Conservation (phyloP, 1,140 invertebrate genomes). For the Diabrotica virgifera region DNA sequence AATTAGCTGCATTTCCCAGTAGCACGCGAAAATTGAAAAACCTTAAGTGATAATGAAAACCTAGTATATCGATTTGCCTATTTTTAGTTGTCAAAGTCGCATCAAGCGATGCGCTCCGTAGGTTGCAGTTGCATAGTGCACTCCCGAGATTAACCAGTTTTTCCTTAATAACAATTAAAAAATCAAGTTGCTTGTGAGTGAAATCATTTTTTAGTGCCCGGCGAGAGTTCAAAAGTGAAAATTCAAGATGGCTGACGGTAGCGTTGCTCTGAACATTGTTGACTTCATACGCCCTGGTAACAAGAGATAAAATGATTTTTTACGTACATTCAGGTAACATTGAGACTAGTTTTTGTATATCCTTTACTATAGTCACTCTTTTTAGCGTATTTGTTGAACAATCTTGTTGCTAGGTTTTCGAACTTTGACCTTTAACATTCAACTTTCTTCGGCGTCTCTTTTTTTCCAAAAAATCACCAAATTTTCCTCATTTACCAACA, state of each 20-base stretch:
- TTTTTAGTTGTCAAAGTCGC: constrained; percentile 37
- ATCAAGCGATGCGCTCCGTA: constrained; percentile 11
- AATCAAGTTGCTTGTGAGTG: neutral
- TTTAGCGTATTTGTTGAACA: neutral
- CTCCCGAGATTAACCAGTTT: neutral
- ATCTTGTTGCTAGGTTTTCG: constrained; percentile 17
- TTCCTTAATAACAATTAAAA: neutral
- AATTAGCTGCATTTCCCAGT: constrained; percentile 11
- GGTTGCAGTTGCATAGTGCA: constrained; percentile 13
- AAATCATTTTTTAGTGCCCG: constrained; percentile 34
- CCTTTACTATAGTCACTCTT: neutral
- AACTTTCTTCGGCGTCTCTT: too few relatives aligned
- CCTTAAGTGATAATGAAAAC: constrained; percentile 37
- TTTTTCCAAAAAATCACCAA: too few relatives aligned
- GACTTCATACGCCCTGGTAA: constrained; percentile 33
- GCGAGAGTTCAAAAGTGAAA: constrained; percentile 48
- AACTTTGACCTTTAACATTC: constrained; percentile 44
- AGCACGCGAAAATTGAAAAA: constrained; percentile 26
- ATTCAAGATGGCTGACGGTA: constrained; percentile 46
- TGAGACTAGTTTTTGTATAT: constrained; percentile 6
- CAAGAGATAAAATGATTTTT: constrained; percentile 28
- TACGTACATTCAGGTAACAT: constrained; percentile 33
- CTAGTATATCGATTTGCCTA: constrained; percentile 38
- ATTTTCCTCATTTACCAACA: too few relatives aligned
- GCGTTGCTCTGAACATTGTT: constrained; percentile 34